Conservation (phyloP, 1,140 invertebrate species). For the Sycophaga agraensis region DNA sequence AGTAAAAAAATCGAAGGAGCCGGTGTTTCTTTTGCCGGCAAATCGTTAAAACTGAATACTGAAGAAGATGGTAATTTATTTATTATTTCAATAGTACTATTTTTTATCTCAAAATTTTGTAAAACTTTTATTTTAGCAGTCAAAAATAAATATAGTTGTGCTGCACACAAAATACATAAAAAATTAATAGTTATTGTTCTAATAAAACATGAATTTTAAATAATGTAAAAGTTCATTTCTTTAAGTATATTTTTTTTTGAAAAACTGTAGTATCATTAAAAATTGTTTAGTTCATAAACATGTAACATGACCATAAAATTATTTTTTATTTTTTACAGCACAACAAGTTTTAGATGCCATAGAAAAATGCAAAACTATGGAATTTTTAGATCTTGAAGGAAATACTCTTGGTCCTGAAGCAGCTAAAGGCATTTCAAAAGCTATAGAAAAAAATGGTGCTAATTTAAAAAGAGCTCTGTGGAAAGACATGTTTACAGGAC, state of each 20-base stretch:
- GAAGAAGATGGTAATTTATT: slow-evolving; percentile 65
- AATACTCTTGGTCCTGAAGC: slow-evolving; percentile 92
- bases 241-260: slow-evolving; percentile 24
- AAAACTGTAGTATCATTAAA: too few relatives aligned
- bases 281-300: too few relatives aligned
- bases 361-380: slow-evolving; percentile 62
- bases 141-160: background rate
- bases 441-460: slow-evolving; percentile 72
- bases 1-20: slow-evolving; percentile 30
- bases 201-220: background rate
- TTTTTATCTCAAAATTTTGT: background rate
- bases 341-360: slow-evolving; percentile 68
- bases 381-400: slow-evolving; percentile 83
- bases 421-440: slow-evolving; percentile 79
- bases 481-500: slow-evolving; percentile 95
- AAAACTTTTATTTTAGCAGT: background rate
- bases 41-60: slow-evolving; percentile 67
- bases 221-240: slow-evolving; percentile 1
- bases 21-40: slow-evolving; percentile 69
- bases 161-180: background rate
- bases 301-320: background rate
- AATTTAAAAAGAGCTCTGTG: slow-evolving; percentile 82
- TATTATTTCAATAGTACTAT: background rate
- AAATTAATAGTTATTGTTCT: background rate
- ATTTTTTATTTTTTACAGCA: slow-evolving; percentile 53